phyloP scores from a whole-genome alignment of 2,888 invertebrate species.

The Hydrotaea diabolus region DNA sequence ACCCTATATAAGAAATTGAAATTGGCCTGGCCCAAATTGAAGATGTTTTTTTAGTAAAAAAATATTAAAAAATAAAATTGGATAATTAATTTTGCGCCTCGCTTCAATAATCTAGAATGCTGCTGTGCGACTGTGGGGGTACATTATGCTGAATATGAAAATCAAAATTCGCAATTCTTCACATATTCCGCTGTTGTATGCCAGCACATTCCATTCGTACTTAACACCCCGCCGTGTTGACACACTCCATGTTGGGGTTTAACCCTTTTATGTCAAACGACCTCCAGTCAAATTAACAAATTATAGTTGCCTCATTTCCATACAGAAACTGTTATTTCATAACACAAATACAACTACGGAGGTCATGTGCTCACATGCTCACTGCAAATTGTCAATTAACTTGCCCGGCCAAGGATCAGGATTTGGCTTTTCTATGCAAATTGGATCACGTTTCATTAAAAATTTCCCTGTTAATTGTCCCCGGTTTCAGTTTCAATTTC shows the following conservation, averaged over 20 bases:
- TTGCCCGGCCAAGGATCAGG: neutral
- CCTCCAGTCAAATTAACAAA: neutral
- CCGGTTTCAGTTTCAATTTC: neutral
- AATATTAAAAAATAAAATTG: too few relatives aligned
- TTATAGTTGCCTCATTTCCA: neutral
- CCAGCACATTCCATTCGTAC: neutral
- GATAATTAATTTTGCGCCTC: too few relatives aligned
- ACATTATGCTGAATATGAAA: too few relatives aligned
- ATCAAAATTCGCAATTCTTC: too few relatives aligned
- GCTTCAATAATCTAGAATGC: too few relatives aligned
- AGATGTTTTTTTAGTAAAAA: too few relatives aligned
- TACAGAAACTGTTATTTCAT: neutral
- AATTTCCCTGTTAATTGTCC: neutral
- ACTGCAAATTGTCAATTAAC: constrained; percentile 5
- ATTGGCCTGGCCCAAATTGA: too few relatives aligned
- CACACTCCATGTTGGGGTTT: neutral
- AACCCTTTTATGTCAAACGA: neutral
- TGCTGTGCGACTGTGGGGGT: too few relatives aligned
- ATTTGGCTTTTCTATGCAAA: neutral
- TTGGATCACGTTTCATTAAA: neutral
- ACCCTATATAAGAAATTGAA: too few relatives aligned
- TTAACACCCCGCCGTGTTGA: neutral
- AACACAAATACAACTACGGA: neutral
- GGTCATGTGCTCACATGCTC: too few relatives aligned
- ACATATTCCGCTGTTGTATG: too few relatives aligned